Percentiles rank a stretch among this genome's conserved stretches.
These are phyloP conservation scores for Eupithecia dodoneata DNA, from an alignment of 2,888 invertebrate species.

Conservation along the genomic window DNA sequence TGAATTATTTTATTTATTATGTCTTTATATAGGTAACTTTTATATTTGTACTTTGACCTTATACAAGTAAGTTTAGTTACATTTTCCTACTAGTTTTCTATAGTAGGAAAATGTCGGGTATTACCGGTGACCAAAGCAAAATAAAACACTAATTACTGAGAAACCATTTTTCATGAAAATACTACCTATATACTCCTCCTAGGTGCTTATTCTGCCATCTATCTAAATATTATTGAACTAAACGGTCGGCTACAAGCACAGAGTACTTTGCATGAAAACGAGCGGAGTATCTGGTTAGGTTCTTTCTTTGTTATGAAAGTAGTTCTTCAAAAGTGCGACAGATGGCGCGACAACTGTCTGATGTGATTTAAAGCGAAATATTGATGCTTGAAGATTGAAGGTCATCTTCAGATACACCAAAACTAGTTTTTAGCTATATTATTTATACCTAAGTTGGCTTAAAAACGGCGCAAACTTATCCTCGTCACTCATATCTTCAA, in stretches of 20 bases:
- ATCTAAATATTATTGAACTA: neutral
- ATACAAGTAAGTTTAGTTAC: too few species aligned
- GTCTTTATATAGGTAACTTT: too few species aligned
- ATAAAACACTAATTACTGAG: too few species aligned
- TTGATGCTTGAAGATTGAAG: neutral
- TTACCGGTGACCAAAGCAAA: too few species aligned
- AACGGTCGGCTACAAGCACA: neutral
- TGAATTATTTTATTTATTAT: too few species aligned
- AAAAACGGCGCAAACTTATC: neutral
- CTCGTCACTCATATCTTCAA: neutral
- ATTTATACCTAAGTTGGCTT: too few species aligned
- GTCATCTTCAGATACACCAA: neutral
- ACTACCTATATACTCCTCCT: neutral
- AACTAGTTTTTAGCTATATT: neutral
- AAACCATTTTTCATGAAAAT: too few species aligned
- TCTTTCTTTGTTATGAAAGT: neutral
- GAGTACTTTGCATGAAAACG: neutral
- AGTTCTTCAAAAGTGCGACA: neutral
- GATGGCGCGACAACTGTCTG: neutral
- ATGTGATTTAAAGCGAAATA: neutral
- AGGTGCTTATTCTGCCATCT: neutral
- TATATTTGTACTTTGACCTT: too few species aligned
- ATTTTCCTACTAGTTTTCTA: too few species aligned
- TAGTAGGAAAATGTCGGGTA: too few species aligned
- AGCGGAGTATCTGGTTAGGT: neutral